Evolutionary conservation across 2,113 vertebrate genomes (phyloP), one percentile per base, ranked within the genome.

Genomic region (Pongo pygmaeus): DNA sequence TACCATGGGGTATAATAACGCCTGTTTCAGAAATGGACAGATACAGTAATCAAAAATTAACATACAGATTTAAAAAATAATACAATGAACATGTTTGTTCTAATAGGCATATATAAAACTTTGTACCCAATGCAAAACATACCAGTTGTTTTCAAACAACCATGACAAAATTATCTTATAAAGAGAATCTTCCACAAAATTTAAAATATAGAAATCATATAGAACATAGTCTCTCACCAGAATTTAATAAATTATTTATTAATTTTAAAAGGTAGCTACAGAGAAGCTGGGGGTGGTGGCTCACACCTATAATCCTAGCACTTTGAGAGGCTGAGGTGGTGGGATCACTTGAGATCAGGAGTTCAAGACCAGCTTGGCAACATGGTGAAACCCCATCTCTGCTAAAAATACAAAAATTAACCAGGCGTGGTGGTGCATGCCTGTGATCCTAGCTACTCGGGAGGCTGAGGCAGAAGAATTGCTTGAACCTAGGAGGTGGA

Each of bases 21-120:
- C 57, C 50, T 94, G 69, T 89, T 94, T 89, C 52, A 75, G 78
- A 83, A 75, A 75, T 6, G 57, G 91, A 92, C 61, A 64, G 72
- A 23, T 94, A 35, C 1, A 69, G 67, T 69, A 72, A 89, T 50
- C 5, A 50, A 61, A 83, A 67, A 43, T 55, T 85, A 83, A 90
- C 35, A 46, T 72, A 48, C 11, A 89, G 55, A 18, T 78, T 46
- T 57, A 40, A 61, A 64, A 50, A 83, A 48, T 80, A 72, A 38
- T 50, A 13, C 5, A 59, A 18, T 59, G 30, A 84, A 84, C 32
- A 74, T 8, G 9, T 77, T 84, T 85, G 64, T 25, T 43, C 20
- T 35, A 50, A 18, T 35, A 69, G 46, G 64, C 50, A 81, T 57
- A 48, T 80, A 40, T 87, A 87, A 57, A 78, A 93, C 92, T 93